Base-by-base conservation (phyloP, 2,113 vertebrate species). In the Etia nguti region DNA sequence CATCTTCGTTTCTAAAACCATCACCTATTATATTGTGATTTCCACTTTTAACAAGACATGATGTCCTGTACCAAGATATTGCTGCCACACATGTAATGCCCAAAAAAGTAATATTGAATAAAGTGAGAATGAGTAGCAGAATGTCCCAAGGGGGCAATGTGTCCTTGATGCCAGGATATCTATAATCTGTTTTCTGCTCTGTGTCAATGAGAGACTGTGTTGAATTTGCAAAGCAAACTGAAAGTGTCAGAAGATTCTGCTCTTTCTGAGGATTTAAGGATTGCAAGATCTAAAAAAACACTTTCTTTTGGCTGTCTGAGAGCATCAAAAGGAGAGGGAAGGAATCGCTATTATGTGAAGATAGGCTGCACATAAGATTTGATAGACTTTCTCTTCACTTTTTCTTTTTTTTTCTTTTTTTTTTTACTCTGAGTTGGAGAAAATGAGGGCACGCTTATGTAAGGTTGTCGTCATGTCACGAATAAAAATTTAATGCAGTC, bases 81-180 rank as follows among this genome's bases (percentile, higher is more conserved):
- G 60, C 89, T 89, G 81, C 92, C 94, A 91, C 88, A 91, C 92
- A 93, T 92, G 92, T 88, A 79, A 84, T 89, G 86, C 81, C 81
- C 89, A 90, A 93, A 92, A 92, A 94, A 90, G 91, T 94, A 94
- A 90, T 94, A 94, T 94, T 96, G 94, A 94, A 93, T 89, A 84
- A 93, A 92, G 93, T 90, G 95, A 94, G 93, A 96, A 94, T 79
- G 79, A 87, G 91, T 86, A 86, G 88, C 57, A 81, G 89, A 87
- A 83, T 83, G 65, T 93, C 93, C 93, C 85, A 31, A 24, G 89
- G 92, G 95, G 93, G 87, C 86, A 81, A 62, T 43, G 88, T 95
- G 95, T 95, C 96, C 95, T 96, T 96, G 95, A 95, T 95, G 94
- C 88, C 90, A 91, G 94, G 89, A 95, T 93, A 88, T 90, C 88